A percentile compares a stretch with the other conserved stretches of the same genome.
phyloP scores from a whole-genome alignment of 2,113 vertebrate species.

The Sinocyclocheilus grahami region DNA sequence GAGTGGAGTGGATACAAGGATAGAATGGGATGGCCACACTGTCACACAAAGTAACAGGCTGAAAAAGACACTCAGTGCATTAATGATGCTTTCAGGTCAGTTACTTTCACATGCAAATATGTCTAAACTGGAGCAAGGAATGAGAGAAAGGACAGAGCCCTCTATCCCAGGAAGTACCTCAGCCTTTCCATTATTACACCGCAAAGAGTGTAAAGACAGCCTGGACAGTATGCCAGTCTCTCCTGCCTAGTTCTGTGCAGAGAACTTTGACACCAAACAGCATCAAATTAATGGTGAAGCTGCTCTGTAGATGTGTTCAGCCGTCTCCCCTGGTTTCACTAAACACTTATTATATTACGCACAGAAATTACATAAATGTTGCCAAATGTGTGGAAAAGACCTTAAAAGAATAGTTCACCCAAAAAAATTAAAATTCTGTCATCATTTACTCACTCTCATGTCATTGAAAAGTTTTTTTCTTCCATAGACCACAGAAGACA shows the following conservation, averaged over 20 bases:
- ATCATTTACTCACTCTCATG: constrained; percentile 6
- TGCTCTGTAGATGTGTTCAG: constrained; percentile 67
- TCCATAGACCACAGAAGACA: not conserved
- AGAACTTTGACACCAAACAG: constrained; percentile 68
- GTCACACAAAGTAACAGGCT: constrained; percentile 6
- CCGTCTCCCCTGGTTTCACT: constrained; percentile 73
- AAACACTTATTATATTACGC: constrained; percentile 73
- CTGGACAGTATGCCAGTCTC: constrained; percentile 65
- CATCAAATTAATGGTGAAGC: constrained; percentile 67
- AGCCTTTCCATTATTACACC: constrained; percentile 62
- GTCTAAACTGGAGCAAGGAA: not conserved
- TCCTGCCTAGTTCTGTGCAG: constrained; percentile 60
- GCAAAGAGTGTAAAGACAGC: constrained; percentile 63
- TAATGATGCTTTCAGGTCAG: constrained; percentile 23
- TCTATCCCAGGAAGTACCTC: constrained; percentile 64
- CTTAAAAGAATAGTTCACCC: constrained; percentile 1
- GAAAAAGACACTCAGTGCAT: not conserved
- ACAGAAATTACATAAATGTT: constrained; percentile 66
- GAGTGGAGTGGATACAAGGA: not conserved
- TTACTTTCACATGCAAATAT: constrained; percentile 74
- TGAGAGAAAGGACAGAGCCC: constrained; percentile 54
- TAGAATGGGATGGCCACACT: not conserved
- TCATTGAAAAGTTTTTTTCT: not conserved
- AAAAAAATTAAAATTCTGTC: constrained; percentile 7
- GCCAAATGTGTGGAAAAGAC: constrained; percentile 70